A percentile compares a stretch with the other conserved stretches of the same genome.
These are phyloP conservation scores for Rhinoptilus africanus DNA, from an alignment of 2,113 vertebrate genomes.

Conservation along the genomic window DNA sequence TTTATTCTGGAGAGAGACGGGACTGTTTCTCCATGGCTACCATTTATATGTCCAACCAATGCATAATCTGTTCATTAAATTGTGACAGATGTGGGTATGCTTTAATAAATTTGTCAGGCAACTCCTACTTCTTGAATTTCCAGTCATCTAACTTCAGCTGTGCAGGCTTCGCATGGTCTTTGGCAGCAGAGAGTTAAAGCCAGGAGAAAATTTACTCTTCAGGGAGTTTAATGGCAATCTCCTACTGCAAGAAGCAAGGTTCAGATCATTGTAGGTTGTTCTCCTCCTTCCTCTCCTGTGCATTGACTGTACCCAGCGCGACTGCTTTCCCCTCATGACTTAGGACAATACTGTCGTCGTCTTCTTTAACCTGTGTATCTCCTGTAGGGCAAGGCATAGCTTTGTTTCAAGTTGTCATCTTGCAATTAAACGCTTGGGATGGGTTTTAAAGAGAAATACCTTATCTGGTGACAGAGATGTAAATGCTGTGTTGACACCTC, in stretches of 20 bases:
- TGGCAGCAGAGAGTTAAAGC: background rate
- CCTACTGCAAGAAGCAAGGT: background rate
- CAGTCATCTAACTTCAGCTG: background rate
- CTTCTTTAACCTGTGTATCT: background rate
- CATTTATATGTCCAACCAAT: background rate
- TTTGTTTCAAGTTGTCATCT: background rate
- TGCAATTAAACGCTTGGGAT: background rate
- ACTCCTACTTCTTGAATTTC: background rate
- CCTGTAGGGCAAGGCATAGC: background rate
- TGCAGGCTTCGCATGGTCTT: background rate
- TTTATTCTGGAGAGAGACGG: conserved; percentile 40
- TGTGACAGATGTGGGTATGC: background rate
- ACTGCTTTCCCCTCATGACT: background rate
- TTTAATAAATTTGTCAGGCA: background rate
- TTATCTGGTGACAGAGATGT: background rate
- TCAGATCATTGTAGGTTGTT: background rate
- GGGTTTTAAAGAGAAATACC: background rate
- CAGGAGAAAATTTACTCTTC: background rate
- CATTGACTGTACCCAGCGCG: accelerated
- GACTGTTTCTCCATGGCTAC: background rate
- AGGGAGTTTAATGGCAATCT: background rate
- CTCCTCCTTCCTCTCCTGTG: background rate
- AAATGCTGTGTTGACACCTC: background rate
- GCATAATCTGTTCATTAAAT: background rate
- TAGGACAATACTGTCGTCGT: background rate